Evolutionary conservation across 2,888 invertebrate species (phyloP), one percentile per base, ranked within the genome.

Genomic region (Mythimna albipuncta): DNA sequence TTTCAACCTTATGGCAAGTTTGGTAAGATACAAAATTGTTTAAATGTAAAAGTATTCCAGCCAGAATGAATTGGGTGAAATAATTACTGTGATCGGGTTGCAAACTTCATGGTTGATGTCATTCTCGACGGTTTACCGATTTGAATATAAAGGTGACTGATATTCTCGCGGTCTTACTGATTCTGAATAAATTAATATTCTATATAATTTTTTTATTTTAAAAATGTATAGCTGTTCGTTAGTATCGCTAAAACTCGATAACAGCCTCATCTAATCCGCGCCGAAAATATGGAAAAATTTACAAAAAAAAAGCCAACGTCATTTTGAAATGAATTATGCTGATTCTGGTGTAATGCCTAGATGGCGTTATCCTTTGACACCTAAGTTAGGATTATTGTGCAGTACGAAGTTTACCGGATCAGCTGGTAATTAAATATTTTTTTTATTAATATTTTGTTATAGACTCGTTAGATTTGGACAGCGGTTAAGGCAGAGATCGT

Each of bases 91-190:
- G 66, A 65, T 61, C 52, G 50, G 26, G 52, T 85, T 69, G 55
- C 69, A 75, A 59, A 54, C 65, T 73, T 66, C 44, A 50, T 59
- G 59, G 47, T 52, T 50, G 64, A 55, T 80, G 77, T 80, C 58
- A 84, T 84, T 83, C 83, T 79, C 76, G 68, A 44, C 11, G 50
- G 35, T 32, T 72, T 58, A 79, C 58, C 10, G 65, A 76, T 69
- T 59, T 59, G 10, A 50, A 58, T n/a, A 58, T 65, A 26, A 63
- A 71, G 72, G 55, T 76, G 79, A 64, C 47, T 10, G 44, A 59
- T 62, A 75, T 69, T 67, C 63, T 72, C 50, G 69, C n/a, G 2
- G 32, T 55, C 50, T 67, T 50, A 58, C 13, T 54, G 21, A 63
- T 44, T 35, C 2, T 26, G 26, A 41, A 44, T 73, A 13, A 19